Base-by-base conservation (phyloP, 2,113 vertebrate genomes). In the Siphamia tubifer region DNA sequence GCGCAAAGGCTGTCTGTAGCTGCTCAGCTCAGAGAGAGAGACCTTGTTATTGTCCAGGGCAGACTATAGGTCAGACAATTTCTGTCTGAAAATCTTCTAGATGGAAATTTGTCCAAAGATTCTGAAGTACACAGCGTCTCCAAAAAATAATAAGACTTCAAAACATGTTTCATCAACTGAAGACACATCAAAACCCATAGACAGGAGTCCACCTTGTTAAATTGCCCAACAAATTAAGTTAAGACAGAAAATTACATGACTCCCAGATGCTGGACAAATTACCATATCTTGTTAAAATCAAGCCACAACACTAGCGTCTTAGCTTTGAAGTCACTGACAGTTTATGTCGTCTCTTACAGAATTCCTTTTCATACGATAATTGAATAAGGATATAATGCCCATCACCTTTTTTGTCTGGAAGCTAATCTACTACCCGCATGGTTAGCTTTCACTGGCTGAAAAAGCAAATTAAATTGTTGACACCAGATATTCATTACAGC, bases 21-120 rank as follows among this genome's bases (percentile, higher is more conserved):
- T 42, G 11, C 60, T 58, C 43, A 13, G 45, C 34, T 43, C 60
- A 27, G 67, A 71, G 76, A 67, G 75, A 60, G 52, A 80, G 72
- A 77, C 69, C 65, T 82, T 82, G 74, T 86, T 88, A 84, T 74
- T 57, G 74, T 78, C 77, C 56, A 10, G 58, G 43, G 34, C 54
- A 74, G 45, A 55, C 49, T 48, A 47, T 8, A 16, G 69, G 82
- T 85, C 77, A 87, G 73, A 71, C 79, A 54, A 64, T 17, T 49
- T 23, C 45, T 28, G 56, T 78, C 78, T 62, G 57, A 67, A 62
- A 60, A 68, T 63, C 28, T 77, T 74, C 70, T 66, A 39, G 63
- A 66, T 57, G 35, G 39, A 73, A 83, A 83, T 71, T 35, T 74
- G 32, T 72, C 55, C 49, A 48, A 72, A 52, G 74, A 82, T 71